A percentile compares a stretch with the other conserved stretches of the same genome.
Conservation (phyloP, 2,888 invertebrate species). For the Chalcosyrphus nemorum region DNA sequence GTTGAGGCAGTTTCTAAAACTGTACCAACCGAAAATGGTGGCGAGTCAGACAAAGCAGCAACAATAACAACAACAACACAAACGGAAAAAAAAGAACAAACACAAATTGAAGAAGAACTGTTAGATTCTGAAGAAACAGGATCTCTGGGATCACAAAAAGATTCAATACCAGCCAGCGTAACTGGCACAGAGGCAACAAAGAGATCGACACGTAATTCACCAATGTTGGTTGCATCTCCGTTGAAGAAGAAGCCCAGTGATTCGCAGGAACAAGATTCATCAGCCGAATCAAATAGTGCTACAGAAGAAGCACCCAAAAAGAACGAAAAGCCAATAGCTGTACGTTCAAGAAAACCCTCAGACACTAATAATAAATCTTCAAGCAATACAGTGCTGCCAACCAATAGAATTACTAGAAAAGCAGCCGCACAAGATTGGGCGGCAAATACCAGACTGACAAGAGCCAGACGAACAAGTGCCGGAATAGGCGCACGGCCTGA, state of each 20-base stretch:
- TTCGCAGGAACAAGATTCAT: constrained; percentile 50
- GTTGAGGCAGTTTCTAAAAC: background rate
- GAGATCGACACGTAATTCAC: constrained; percentile 52
- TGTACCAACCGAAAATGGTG: constrained; percentile 25
- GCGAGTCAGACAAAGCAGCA: background rate
- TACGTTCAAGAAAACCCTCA: constrained; percentile 22
- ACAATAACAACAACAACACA: background rate
- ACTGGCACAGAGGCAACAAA: constrained; percentile 20
- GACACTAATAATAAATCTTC: constrained; percentile 51
- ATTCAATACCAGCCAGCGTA: background rate
- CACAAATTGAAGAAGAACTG: constrained; percentile 38
- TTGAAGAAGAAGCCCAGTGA: constrained; percentile 39
- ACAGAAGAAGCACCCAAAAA: constrained; percentile 43
- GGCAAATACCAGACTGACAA: constrained; percentile 78
- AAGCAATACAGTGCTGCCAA: constrained; percentile 28
- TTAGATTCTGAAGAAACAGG: constrained; percentile 17
- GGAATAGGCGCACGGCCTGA: constrained; percentile 65
- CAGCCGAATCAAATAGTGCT: constrained; percentile 10
- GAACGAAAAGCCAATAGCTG: too few species aligned
- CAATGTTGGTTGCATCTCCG: constrained; percentile 32
- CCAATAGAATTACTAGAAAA: constrained; percentile 80
- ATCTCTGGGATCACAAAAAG: background rate
- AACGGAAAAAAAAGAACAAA: constrained; percentile 6
- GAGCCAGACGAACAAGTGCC: constrained; percentile 76
- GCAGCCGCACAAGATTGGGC: constrained; percentile 78